A percentile compares a stretch with the other conserved stretches of the same genome.
phyloP scores from a whole-genome alignment of 2,888 invertebrate species.

The Idaea straminata region DNA sequence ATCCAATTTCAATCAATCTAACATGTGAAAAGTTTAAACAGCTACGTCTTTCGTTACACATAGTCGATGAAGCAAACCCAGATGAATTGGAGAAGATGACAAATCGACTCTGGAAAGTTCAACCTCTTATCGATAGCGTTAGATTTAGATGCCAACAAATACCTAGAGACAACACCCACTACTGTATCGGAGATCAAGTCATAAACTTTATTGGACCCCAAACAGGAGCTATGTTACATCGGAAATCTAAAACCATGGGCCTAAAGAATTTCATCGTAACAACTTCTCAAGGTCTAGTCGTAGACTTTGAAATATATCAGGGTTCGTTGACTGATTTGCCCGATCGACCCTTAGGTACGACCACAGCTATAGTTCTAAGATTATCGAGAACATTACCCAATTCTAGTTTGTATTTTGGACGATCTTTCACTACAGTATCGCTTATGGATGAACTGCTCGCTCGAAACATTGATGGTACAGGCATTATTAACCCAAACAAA shows the following conservation, averaged over 20 bases:
- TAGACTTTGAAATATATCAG: conserved; percentile 35
- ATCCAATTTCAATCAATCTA: conserved; percentile 15
- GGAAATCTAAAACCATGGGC: conserved; percentile 41
- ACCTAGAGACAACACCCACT: conserved; percentile 24
- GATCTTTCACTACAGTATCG: conserved; percentile 15
- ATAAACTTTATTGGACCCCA: conserved; percentile 29
- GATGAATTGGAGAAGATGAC: conserved; percentile 21
- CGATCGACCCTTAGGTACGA: conserved; percentile 21
- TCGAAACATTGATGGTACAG: conserved; percentile 20
- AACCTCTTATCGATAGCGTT: conserved; percentile 36
- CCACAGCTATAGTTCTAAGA: conserved; percentile 26
- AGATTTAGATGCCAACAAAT: conserved; percentile 30
- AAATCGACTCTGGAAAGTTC: conserved; percentile 25
- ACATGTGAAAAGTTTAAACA: conserved; percentile 21
- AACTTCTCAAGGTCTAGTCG: conserved; percentile 23
- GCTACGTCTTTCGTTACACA: conserved; percentile 15
- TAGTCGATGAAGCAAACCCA: conserved; percentile 14
- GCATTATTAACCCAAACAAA: conserved; percentile 9
- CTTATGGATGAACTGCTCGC: conserved; percentile 27
- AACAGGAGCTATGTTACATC: conserved; percentile 30
- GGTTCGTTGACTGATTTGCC: conserved; percentile 23
- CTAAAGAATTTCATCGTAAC: conserved; percentile 48
- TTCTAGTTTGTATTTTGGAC: conserved; percentile 17
- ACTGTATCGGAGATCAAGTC: conserved; percentile 24
- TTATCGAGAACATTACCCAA: conserved; percentile 22